These are phyloP conservation scores for Tenthredo distinguenda DNA, from an alignment of 2,888 invertebrate genomes.

Conservation along the genomic window DNA sequence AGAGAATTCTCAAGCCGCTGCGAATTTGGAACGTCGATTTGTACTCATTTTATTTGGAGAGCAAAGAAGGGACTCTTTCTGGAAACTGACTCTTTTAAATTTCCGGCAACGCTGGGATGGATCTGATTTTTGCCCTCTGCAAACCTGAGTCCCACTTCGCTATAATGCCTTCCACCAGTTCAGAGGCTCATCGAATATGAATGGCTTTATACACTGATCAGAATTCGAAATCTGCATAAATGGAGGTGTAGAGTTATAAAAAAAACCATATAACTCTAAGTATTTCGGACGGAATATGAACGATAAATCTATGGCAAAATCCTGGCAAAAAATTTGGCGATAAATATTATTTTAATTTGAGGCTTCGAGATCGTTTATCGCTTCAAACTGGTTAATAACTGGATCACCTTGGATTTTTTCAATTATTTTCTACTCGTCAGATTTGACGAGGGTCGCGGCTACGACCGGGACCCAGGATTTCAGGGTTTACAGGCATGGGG, in stretches of 20 bases:
- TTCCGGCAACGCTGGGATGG: neutral
- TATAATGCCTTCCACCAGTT: neutral
- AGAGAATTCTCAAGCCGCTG: neutral
- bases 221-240: neutral
- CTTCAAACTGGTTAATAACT: neutral
- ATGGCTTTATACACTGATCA: neutral
- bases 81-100: neutral
- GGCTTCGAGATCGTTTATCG: neutral
- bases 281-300: neutral
- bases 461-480: neutral
- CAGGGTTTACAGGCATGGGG: slow-evolving; percentile 1
- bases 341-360: neutral
- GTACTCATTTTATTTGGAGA: neutral
- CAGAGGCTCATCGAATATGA: neutral
- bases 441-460: neutral
- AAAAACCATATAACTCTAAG: neutral
- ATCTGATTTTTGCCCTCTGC: neutral
- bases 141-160: neutral
- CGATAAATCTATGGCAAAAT: neutral
- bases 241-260: neutral
- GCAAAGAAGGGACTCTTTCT: neutral
- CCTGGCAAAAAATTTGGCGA: neutral
- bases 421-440: slow-evolving; percentile 1
- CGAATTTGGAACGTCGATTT: neutral
- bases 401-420: neutral